Conservation (phyloP, 2,888 invertebrate species). For the Eretmocerus hayati region DNA sequence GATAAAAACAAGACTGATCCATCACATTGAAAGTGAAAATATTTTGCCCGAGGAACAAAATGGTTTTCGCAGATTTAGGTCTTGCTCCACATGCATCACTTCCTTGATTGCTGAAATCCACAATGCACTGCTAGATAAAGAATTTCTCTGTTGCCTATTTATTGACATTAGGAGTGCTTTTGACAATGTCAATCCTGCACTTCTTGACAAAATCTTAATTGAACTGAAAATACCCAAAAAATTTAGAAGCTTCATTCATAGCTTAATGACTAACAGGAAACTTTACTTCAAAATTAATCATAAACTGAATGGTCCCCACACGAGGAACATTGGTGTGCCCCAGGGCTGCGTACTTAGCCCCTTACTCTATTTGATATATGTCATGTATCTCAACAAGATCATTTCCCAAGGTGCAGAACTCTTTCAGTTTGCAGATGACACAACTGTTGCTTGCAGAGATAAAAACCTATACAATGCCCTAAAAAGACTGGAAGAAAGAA, state of each 20-base stretch:
- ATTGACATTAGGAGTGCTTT: conserved; percentile 5
- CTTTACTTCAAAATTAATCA: conserved; percentile 5
- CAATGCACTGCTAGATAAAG: neutral
- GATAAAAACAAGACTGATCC: neutral
- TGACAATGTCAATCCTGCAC: neutral
- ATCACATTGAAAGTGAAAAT: neutral
- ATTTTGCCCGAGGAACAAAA: neutral
- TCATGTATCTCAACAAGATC: neutral
- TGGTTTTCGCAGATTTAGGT: neutral
- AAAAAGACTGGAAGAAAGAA: neutral
- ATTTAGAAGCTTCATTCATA: conserved; percentile 4
- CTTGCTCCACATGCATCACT: neutral
- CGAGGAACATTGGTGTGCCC: neutral
- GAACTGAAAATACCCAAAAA: conserved; percentile 2
- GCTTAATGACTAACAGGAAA: neutral
- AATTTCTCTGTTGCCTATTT: neutral
- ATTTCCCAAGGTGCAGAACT: neutral
- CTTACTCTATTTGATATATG: neutral
- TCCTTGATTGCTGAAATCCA: neutral
- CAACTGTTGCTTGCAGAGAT: neutral
- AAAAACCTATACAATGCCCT: neutral
- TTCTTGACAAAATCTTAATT: neutral
- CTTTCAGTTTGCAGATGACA: conserved; percentile 10
- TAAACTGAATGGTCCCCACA: neutral
- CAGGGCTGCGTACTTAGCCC: conserved; percentile 10